Evolutionary conservation across 1,140 invertebrate species (phyloP).

Genomic region (Eubasilissa regina): DNA sequence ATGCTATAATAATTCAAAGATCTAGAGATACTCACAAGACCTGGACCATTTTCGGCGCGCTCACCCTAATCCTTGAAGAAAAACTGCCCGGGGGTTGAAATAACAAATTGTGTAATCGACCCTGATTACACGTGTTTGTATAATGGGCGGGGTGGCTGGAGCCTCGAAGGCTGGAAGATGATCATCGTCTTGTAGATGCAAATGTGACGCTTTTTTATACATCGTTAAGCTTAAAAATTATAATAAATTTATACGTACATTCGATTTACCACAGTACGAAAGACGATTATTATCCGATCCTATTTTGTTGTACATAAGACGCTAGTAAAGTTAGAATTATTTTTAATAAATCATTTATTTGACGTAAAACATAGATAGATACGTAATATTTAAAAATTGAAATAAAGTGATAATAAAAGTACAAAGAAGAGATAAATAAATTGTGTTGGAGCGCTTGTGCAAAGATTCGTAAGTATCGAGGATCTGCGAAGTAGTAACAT

Average conservation of each 20-base stretch:
- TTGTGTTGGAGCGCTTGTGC: too few species aligned
- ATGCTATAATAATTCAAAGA: not conserved
- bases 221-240: constrained; percentile 16
- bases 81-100: constrained; percentile 47
- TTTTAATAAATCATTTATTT: too few species aligned
- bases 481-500: too few species aligned
- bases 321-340: too few species aligned
- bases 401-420: too few species aligned
- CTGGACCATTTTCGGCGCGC: not conserved
- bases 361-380: too few species aligned
- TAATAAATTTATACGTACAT: constrained; percentile 2
- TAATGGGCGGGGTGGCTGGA: constrained; percentile 54
- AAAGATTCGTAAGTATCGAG: too few species aligned
- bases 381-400: too few species aligned
- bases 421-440: too few species aligned
- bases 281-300: too few species aligned
- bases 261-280: too few species aligned
- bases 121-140: constrained; percentile 61
- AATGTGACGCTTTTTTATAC: constrained; percentile 23
- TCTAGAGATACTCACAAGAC: not conserved
- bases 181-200: constrained; percentile 48
- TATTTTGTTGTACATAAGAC: too few species aligned
- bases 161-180: constrained; percentile 17
- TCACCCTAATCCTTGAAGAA: constrained; percentile 9
- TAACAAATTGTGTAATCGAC: constrained; percentile 61